Evolutionary conservation across 30 jellyfish, hydroid and myxozoan species (phyloP).

Genomic region (Pseudorhiza aurosa): DNA sequence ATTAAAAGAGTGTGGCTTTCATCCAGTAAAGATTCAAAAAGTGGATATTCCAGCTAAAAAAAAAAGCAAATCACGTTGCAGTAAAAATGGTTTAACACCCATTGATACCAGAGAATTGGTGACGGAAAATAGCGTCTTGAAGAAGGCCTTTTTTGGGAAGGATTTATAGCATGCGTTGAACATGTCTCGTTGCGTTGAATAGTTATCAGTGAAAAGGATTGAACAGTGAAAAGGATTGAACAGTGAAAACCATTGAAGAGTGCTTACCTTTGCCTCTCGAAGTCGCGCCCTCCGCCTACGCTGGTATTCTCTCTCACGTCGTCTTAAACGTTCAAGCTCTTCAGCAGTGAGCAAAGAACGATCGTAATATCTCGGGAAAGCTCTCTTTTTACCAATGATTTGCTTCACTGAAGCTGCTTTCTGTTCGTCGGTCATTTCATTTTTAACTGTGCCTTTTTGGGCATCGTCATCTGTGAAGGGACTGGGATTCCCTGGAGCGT

Average conservation of each 20-base stretch:
- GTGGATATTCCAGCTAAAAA: no score
- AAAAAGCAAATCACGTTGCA: no score
- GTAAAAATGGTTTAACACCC: no score
- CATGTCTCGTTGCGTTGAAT: no score
- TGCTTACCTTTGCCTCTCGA: constrained; percentile 77
- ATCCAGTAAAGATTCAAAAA: no score
- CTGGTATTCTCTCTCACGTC: constrained; percentile 89
- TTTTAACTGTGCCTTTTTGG: not conserved
- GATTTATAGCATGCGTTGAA: no score
- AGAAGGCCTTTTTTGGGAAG: no score
- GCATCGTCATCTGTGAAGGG: not conserved
- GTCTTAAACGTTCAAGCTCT: constrained; percentile 79
- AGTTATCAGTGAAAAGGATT: no score
- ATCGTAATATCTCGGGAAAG: constrained; percentile 71
- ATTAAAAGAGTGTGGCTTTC: no score
- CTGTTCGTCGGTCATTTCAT: not conserved
- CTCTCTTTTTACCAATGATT: constrained; percentile 46
- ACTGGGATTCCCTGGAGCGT: not conserved
- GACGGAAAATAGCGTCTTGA: no score
- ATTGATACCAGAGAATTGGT: no score
- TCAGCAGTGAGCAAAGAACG: constrained; percentile 79
- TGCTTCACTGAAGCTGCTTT: not conserved
- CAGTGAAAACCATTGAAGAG: no score
- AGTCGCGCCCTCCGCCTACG: constrained; percentile 87
- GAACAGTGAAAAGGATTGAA: not conserved